Base-by-base conservation (phyloP, 2,888 invertebrate species). In the Apotomis betuletana region DNA sequence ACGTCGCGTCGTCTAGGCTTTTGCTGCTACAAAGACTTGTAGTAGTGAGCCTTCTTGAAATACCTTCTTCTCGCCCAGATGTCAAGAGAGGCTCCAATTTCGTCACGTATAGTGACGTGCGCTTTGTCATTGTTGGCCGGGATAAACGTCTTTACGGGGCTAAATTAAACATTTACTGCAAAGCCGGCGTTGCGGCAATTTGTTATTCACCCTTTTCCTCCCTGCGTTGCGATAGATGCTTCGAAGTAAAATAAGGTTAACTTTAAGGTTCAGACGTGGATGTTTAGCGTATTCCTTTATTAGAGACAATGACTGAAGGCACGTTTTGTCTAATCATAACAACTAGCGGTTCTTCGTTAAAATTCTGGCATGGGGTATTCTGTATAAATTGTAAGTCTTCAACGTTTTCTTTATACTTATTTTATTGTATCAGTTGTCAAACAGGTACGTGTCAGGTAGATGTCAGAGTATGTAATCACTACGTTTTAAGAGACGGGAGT, bases 71-170 rank as follows among this genome's bases (percentile, higher is more conserved):
- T 44, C n/a, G 13, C 58, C 52, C 44, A 54, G 57, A 73, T 75
- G 73, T 74, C 74, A 75, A 77, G 76, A 77, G 77, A 75, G 76
- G 76, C 76, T 75, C 75, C 76, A 77, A 80, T 82, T 80, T 78
- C 77, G 76, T 81, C 77, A 79, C 80, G 77, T 79, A 78, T 76
- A 76, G 74, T 75, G 69, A 69, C 74, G 75, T 75, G 73, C 67
- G 80, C 77, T 82, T 79, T 78, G 78, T 81, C 80, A 80, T 81
- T 79, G 80, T 74, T 77, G 78, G 76, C 52, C 57, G 62, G 74
- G 79, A 80, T 81, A 80, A 81, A 79, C 80, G 80, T 80, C 78
- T 82, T 80, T 78, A 78, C 77, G 77, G 80, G 77, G 80, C 70
- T 77, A 80, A 80, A 82, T 82, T 80, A 80, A 79, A 80, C 80